These are phyloP conservation scores for Sprattus sprattus DNA, from an alignment of 2,113 vertebrate species.

Conservation along the genomic window DNA sequence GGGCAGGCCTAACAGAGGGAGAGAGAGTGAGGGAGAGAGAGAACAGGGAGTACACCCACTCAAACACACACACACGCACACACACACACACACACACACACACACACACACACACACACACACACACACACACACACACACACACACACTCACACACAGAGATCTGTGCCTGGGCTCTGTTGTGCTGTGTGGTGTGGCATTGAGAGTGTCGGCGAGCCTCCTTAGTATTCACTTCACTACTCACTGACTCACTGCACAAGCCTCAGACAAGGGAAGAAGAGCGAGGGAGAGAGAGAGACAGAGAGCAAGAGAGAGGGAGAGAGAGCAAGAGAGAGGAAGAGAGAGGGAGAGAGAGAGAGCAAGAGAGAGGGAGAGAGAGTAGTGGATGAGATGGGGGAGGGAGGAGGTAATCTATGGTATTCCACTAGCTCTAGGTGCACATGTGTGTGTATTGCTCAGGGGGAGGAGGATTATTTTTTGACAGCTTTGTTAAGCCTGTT, in stretches of 20 bases:
- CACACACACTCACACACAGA: constrained; percentile 31
- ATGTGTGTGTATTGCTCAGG: constrained; percentile 32
- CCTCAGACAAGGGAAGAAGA: constrained; percentile 52
- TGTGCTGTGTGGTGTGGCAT: constrained; percentile 55
- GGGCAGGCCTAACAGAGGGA: background rate
- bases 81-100: background rate
- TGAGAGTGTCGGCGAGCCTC: constrained; percentile 65
- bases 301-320: background rate
- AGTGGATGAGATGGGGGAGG: constrained; percentile 53
- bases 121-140: constrained; percentile 39
- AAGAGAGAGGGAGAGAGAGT: constrained; percentile 22
- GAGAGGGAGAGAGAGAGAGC: constrained; percentile 31
- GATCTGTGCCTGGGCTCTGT: constrained; percentile 13
- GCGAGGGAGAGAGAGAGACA: constrained; percentile 39
- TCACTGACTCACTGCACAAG: constrained; percentile 73
- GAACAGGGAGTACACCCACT: background rate
- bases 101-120: constrained; percentile 25
- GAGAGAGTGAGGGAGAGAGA: background rate
- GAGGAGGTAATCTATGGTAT: constrained; percentile 12
- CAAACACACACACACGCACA: background rate
- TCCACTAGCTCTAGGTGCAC: constrained; percentile 4
- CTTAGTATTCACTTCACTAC: constrained; percentile 76
- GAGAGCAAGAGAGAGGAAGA: constrained; percentile 36
- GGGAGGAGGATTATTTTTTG: constrained; percentile 68
- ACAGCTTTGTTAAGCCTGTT: constrained; percentile 64